A percentile compares a stretch with the other conserved stretches of the same genome.
Conservation (phyloP, 2,797 vertebrate genomes). For the Danio aesculapii region DNA sequence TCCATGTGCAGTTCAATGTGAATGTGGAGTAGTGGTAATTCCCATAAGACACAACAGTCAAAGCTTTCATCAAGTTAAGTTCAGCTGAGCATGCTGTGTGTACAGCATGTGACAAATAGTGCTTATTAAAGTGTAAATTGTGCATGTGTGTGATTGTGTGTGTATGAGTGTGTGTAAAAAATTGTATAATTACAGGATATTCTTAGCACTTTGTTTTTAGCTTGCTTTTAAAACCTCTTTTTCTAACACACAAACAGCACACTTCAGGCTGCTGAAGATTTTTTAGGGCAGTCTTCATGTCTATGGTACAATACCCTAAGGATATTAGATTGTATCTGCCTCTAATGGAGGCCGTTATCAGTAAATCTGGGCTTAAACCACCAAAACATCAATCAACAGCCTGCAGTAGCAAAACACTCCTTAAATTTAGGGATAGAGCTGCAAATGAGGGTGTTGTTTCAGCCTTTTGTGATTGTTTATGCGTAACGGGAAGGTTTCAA, state of each 20-base stretch:
- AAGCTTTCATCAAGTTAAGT: conserved; percentile 21
- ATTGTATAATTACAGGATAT: conserved; percentile 19
- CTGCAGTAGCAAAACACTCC: background rate
- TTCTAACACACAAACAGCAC: conserved; percentile 18
- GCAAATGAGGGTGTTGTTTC: background rate
- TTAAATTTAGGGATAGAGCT: conserved; percentile 15
- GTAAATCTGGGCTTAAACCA: conserved; percentile 27
- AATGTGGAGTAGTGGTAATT: conserved; percentile 38
- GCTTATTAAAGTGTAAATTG: conserved; percentile 7
- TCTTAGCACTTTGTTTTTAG: conserved; percentile 36
- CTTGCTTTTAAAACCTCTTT: conserved; percentile 1
- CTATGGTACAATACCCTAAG: conserved; percentile 31
- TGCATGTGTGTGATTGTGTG: background rate
- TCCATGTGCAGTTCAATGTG: background rate
- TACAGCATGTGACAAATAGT: background rate
- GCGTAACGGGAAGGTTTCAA: background rate
- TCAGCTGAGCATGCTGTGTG: background rate
- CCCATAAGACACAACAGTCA: conserved; percentile 16
- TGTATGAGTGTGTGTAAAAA: background rate
- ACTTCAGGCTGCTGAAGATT: conserved; percentile 35
- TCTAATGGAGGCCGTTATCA: conserved; percentile 25
- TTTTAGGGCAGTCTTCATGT: conserved; percentile 36
- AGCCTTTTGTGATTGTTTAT: conserved; percentile 8
- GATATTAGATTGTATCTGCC: conserved; percentile 39
- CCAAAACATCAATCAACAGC: conserved; percentile 19